These are phyloP conservation scores for Empidonax traillii DNA, from an alignment of 2,113 vertebrate genomes.

Conservation along the genomic window DNA sequence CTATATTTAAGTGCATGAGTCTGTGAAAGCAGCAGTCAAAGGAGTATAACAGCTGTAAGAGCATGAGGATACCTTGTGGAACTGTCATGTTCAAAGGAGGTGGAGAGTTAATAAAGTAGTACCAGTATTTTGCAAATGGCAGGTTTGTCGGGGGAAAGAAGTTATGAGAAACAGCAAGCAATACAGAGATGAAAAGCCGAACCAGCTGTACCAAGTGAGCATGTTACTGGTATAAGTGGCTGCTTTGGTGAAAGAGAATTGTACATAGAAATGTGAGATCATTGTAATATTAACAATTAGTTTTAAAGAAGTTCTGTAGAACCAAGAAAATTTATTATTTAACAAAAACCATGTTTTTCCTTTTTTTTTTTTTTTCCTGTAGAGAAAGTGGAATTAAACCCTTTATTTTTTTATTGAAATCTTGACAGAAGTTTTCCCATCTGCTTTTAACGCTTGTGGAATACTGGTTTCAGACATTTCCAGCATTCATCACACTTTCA, in stretches of 20 bases:
- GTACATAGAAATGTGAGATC: not conserved
- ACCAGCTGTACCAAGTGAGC: not conserved
- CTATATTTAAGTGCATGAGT: not conserved
- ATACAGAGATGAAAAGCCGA: not conserved
- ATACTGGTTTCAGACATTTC: not conserved
- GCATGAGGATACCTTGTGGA: not conserved
- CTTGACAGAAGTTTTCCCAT: not conserved
- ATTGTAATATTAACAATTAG: not conserved
- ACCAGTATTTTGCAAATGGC: not conserved
- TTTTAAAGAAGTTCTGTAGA: not conserved
- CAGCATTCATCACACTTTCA: not conserved
- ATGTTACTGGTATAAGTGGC: not conserved
- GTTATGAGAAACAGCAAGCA: not conserved
- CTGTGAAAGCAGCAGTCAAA: not conserved
- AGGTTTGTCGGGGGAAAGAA: not conserved
- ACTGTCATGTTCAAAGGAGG: not conserved
- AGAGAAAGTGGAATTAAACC: not conserved
- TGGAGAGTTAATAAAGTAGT: not conserved
- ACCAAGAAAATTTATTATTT: not conserved
- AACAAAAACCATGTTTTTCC: accelerated
- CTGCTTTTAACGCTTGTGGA: not conserved
- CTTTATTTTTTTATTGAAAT: not conserved
- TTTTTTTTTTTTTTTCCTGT: not conserved
- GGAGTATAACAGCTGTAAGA: not conserved
- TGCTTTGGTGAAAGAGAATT: not conserved